Evolutionary conservation across 1,140 invertebrate species (phyloP), one percentile per base, ranked within the genome.

Genomic region (Eueides isabella): DNA sequence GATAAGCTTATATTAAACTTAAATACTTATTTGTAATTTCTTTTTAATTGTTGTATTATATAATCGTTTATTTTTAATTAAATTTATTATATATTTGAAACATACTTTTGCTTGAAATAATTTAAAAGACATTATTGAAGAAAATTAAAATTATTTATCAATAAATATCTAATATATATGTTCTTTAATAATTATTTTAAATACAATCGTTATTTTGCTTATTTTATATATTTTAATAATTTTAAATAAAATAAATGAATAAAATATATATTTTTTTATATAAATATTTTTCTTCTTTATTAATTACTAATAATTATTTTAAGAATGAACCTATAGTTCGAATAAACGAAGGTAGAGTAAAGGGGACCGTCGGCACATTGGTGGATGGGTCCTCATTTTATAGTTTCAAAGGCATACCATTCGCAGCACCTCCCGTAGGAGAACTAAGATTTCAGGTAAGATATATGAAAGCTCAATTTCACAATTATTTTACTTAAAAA

Each of bases 361-460:
- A 31, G 70, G 83, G 83, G 14, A 67, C 65, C 2, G 48, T 71
- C 4, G 66, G 80, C 26, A 74, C 30, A 2, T 41, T 82, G 14
- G 75, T 76, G 14, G 79, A 84, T 79, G 92, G 92, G 11, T 78
- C 87, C 29, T 75, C 84, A 14, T 93, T 86, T 72, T 87, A 88
- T 16, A 87, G 86, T 64, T 94, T 93, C 41, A 84, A 91, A 61
- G 92, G 93, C 0, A 88, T 94, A 14, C 92, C 92, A 5, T 94
- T 93, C 71, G 93, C 93, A 0, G 70, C 85, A 41, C 88, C 93
- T 16, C 93, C 93, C 0, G n/a, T 93, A n/a, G 93, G 93, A 38
- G 76, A 71, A 23, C 33, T 75, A 14, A 33, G 73, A 30, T 75
- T 77, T 38, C 48, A 72, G 74, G 74, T 67, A 71, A 76, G 19